phyloP scores from a whole-genome alignment of 1,140 invertebrate species.

The Caerostris extrusa region DNA sequence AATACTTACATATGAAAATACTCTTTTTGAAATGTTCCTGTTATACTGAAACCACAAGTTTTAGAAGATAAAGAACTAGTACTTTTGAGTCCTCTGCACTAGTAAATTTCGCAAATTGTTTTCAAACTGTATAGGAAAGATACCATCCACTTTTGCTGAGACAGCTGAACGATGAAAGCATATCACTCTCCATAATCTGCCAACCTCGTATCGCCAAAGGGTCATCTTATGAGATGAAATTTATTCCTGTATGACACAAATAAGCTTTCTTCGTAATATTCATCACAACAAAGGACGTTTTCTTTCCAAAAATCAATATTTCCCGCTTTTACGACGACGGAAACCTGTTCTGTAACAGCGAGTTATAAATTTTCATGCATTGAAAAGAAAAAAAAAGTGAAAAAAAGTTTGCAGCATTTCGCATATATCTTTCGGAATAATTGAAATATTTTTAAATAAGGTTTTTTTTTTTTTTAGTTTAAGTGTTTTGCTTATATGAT shows the following conservation, averaged over 20 bases:
- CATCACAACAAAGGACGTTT: background rate
- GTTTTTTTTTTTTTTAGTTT: no score
- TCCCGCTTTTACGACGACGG: background rate
- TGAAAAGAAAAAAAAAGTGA: no score
- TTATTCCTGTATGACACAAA: background rate
- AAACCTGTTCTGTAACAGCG: background rate
- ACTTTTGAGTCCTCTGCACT: no score
- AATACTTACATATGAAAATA: no score
- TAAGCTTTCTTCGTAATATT: background rate
- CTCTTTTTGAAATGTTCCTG: no score
- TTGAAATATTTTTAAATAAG: no score
- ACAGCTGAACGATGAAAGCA: background rate
- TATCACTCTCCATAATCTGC: background rate
- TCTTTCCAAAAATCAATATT: constrained; percentile 9
- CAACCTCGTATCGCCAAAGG: background rate
- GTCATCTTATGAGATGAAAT: constrained; percentile 1
- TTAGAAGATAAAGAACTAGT: no score
- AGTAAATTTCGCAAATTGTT: no score
- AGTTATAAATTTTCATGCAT: background rate
- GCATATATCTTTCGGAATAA: no score
- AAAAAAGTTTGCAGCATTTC: no score
- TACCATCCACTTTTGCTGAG: background rate
- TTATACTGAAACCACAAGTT: no score
- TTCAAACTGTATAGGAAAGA: background rate
- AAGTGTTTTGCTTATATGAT: no score